These are phyloP conservation scores for Matsumyia berberina DNA, from an alignment of 2,888 invertebrate species.

Conservation along the genomic window DNA sequence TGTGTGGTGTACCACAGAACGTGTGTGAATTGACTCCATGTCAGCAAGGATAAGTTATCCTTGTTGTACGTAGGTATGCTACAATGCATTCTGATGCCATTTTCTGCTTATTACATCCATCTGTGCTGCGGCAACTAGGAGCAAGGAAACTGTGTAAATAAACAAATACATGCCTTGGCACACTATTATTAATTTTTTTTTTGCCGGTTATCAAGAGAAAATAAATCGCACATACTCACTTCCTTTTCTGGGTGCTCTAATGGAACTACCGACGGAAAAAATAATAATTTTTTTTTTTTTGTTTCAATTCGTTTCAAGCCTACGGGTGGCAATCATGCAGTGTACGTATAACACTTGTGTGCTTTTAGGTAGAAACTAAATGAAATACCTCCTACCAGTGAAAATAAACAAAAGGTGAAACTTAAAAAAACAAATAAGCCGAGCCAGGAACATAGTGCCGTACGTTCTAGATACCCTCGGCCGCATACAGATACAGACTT, in stretches of 20 bases:
- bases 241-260: constrained; percentile 38
- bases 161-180: constrained; percentile 29
- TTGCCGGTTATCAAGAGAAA: not conserved
- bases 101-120: constrained; percentile 31
- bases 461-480: constrained; percentile 22
- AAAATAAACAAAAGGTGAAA: constrained; percentile 40
- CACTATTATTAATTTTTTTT: constrained; percentile 22
- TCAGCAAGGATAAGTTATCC: constrained; percentile 37
- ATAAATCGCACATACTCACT: not conserved
- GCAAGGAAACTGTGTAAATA: constrained; percentile 11
- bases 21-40: constrained; percentile 57
- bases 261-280: not conserved
- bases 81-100: constrained; percentile 29
- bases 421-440: constrained; percentile 20
- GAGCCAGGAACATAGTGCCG: constrained; percentile 30
- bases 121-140: not conserved
- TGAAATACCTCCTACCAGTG: constrained; percentile 45
- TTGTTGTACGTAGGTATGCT: constrained; percentile 2
- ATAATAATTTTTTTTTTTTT: constrained; percentile 31
- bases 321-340: constrained; percentile 46
- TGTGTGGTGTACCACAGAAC: constrained; percentile 23
- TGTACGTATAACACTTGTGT: constrained; percentile 28
- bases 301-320: constrained; percentile 44
- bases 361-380: constrained; percentile 38
- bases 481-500: not conserved